A percentile compares a stretch with the other conserved stretches of the same genome.
Evolutionary conservation across 2,113 vertebrate genomes (phyloP).

Genomic region (Butorides virescens): DNA sequence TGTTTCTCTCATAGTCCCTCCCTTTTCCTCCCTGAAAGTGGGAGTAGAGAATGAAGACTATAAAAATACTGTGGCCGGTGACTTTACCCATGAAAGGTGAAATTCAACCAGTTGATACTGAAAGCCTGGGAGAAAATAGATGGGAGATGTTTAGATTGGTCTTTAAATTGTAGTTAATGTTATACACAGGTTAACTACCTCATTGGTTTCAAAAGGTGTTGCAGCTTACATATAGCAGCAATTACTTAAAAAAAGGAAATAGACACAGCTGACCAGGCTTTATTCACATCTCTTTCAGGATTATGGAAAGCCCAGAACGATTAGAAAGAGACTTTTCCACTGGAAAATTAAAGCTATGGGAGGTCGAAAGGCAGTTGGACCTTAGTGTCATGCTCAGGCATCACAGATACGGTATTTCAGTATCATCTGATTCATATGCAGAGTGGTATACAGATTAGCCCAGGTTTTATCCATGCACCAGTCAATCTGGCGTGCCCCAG

Average conservation of each 20-base stretch:
- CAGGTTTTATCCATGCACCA: neutral
- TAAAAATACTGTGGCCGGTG: neutral
- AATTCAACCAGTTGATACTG: neutral
- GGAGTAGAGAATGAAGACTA: neutral
- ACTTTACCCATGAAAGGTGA: neutral
- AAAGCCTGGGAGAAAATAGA: neutral
- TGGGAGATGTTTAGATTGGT: neutral
- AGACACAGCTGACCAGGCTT: neutral
- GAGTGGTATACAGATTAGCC: neutral
- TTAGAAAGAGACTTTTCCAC: constrained; percentile 17
- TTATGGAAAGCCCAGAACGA: neutral
- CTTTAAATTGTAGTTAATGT: neutral
- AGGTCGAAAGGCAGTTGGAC: neutral
- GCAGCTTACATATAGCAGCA: neutral
- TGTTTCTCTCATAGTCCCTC: neutral
- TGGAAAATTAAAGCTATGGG: constrained; percentile 37
- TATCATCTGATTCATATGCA: neutral
- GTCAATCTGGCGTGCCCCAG: neutral
- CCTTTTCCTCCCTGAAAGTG: neutral
- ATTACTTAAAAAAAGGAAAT: constrained; percentile 15
- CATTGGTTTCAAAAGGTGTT: neutral
- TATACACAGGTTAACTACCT: neutral
- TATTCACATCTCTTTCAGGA: neutral
- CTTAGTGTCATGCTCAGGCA: neutral
- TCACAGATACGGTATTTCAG: neutral